These are phyloP conservation scores for Oxyscelio sp. DNA, from an alignment of 2,888 invertebrate species.

Conservation along the genomic window DNA sequence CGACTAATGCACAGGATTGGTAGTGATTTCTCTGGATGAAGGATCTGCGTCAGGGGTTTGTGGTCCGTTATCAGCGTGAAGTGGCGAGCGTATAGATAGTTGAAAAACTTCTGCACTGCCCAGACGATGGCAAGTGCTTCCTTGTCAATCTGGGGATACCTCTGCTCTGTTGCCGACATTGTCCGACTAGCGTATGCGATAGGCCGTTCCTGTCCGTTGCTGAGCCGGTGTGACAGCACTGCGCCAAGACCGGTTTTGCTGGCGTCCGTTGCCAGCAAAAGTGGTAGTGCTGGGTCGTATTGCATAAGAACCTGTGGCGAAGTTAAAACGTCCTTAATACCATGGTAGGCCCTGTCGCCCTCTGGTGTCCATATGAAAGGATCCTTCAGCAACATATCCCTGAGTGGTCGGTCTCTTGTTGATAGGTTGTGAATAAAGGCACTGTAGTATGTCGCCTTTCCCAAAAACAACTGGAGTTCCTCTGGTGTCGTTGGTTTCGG, in stretches of 20 bases:
- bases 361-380: neutral
- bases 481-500: conserved; percentile 1
- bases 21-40: too few species aligned
- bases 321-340: conserved; percentile 9
- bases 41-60: neutral
- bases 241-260: neutral
- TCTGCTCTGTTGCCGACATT: neutral
- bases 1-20: too few species aligned
- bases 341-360: neutral
- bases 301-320: conserved; percentile 27
- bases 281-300: conserved; percentile 15
- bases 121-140: neutral
- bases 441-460: conserved; percentile 24
- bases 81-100: too few species aligned
- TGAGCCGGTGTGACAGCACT: neutral
- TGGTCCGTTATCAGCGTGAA: too few species aligned
- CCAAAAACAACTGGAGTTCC: conserved; percentile 36
- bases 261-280: neutral
- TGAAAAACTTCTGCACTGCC: neutral
- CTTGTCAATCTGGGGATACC: too few species aligned
- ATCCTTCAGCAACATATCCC: neutral
- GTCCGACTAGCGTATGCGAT: neutral
- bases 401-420: conserved; percentile 1
- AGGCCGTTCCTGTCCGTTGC: neutral
- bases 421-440: conserved; percentile 23